phyloP scores from a whole-genome alignment of 2,113 vertebrate species.

The Epinephelus moara region DNA sequence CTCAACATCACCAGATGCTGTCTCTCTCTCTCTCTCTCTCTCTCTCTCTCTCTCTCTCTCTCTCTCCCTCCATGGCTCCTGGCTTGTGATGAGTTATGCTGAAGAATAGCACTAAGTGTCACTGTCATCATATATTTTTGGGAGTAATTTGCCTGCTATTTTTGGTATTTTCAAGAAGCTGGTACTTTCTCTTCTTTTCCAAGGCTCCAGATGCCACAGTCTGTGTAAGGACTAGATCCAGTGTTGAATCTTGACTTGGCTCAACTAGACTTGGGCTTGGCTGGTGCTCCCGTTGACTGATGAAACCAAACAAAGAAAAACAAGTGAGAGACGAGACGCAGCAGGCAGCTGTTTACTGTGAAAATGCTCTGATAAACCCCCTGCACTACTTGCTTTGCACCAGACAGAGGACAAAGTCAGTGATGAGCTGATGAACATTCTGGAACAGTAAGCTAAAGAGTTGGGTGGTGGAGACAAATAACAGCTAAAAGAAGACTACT shows the following conservation, averaged over 20 bases:
- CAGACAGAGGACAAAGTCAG: not conserved
- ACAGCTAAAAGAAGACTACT: no score
- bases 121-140: constrained; percentile 19
- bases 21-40: constrained; percentile 6
- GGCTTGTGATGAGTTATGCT: constrained; percentile 44
- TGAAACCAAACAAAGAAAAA: not conserved
- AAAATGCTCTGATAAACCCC: not conserved
- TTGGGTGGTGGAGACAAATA: no score
- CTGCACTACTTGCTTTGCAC: not conserved
- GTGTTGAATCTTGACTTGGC: not conserved
- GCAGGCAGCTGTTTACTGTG: not conserved
- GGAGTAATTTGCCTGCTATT: constrained; percentile 39
- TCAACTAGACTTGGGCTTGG: not conserved
- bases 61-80: constrained; percentile 12
- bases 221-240: not conserved
- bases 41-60: constrained; percentile 9
- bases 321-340: not conserved
- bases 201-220: not conserved
- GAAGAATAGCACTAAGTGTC: constrained; percentile 35
- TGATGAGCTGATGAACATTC: not conserved
- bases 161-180: constrained; percentile 21
- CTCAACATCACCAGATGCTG: constrained; percentile 48
- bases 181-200: not conserved
- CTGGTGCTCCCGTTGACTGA: not conserved
- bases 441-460: no score